Conservation (phyloP, 2,888 invertebrate genomes). For the Cerastis leucographa region DNA sequence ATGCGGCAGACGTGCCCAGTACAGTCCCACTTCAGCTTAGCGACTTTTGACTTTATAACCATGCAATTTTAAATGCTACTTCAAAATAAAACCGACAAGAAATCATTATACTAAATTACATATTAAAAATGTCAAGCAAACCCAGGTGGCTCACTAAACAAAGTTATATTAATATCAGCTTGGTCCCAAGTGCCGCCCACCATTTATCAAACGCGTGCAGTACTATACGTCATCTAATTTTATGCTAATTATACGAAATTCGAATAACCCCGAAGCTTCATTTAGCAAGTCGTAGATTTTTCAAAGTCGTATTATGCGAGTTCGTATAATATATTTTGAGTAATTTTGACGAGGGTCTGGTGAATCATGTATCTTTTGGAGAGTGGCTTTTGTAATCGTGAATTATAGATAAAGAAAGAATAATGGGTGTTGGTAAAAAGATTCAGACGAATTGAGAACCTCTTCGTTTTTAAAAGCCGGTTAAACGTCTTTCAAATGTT, state of each 20-base stretch:
- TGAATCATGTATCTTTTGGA: neutral
- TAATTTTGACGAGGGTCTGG: constrained; percentile 36
- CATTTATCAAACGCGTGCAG: constrained; percentile 63
- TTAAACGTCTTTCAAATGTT: neutral
- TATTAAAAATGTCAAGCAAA: constrained; percentile 27
- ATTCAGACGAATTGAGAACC: neutral
- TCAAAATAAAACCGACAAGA: neutral
- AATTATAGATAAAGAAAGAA: neutral
- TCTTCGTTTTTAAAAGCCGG: neutral
- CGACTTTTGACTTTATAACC: no score
- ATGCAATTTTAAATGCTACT: no score
- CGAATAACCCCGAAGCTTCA: constrained; percentile 48
- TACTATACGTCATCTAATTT: constrained; percentile 57
- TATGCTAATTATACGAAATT: constrained; percentile 65
- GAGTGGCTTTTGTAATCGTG: neutral
- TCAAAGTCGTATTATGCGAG: constrained; percentile 32
- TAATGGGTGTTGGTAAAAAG: neutral
- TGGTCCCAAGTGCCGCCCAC: constrained; percentile 36
- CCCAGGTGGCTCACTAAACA: constrained; percentile 19
- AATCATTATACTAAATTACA: constrained; percentile 9
- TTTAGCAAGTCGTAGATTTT: constrained; percentile 56
- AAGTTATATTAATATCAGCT: constrained; percentile 52
- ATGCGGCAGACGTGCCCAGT: no score
- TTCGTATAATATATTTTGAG: constrained; percentile 42
- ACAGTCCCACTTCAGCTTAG: no score